phyloP scores from a whole-genome alignment of 2,797 vertebrate species.

The Stomatorhinus walkeri region DNA sequence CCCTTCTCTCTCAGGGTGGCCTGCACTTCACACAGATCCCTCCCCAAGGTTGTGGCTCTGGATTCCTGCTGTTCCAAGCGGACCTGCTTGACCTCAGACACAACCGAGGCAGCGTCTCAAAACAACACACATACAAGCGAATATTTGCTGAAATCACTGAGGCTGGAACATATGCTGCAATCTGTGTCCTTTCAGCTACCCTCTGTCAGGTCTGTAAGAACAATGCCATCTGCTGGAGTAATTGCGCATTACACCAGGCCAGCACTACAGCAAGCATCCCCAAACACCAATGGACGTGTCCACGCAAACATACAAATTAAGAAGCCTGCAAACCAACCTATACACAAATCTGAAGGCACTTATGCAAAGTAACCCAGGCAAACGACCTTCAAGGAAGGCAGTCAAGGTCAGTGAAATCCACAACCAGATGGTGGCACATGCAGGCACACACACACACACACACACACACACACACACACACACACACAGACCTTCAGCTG shows the following conservation, averaged over 20 bases:
- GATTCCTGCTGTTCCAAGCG: slow-evolving; percentile 58
- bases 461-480: background rate
- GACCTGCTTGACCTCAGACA: slow-evolving; percentile 43
- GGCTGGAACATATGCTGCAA: background rate
- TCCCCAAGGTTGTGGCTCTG: slow-evolving; percentile 49
- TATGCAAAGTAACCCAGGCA: background rate
- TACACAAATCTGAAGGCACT: background rate
- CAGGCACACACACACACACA: background rate
- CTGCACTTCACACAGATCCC: slow-evolving; percentile 36
- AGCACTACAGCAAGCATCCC: background rate
- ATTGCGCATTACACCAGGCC: background rate
- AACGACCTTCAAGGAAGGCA: background rate
- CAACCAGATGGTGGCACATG: background rate
- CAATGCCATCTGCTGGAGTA: background rate
- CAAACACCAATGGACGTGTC: background rate
- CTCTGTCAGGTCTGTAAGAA: background rate
- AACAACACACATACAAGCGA: background rate
- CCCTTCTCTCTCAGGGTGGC: slow-evolving; percentile 47
- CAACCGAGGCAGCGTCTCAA: background rate
- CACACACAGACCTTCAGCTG: slow-evolving; percentile 55
- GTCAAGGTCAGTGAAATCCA: background rate
- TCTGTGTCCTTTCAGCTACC: background rate
- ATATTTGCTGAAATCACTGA: background rate
- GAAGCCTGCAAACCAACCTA: background rate
- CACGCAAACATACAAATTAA: background rate